phyloP scores from a whole-genome alignment of 1,140 invertebrate genomes.

The Drosophila quadrilineata region DNA sequence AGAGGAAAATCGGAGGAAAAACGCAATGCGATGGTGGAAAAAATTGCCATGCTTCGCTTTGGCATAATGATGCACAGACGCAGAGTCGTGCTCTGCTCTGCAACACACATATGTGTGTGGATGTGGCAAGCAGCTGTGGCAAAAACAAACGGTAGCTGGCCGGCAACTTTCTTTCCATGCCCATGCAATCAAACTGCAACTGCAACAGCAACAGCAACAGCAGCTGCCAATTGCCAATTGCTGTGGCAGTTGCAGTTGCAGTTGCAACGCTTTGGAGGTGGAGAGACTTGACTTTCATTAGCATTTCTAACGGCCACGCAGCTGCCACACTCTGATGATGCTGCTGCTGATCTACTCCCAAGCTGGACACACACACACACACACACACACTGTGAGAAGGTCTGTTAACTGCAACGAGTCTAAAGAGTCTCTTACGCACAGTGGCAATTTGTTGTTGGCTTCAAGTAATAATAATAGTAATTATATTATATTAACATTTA shows the following conservation, averaged over 20 bases:
- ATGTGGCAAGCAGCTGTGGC: constrained; percentile 47
- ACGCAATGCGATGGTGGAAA: constrained; percentile 32
- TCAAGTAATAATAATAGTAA: too few species aligned
- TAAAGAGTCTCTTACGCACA: constrained; percentile 3
- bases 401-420: too few species aligned
- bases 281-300: constrained; percentile 67
- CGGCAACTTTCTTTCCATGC: constrained; percentile 77
- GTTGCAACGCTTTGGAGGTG: neutral
- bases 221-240: constrained; percentile 57
- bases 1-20: too few species aligned
- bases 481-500: too few species aligned
- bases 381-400: constrained; percentile 6
- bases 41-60: constrained; percentile 13
- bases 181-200: constrained; percentile 69
- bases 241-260: constrained; percentile 41
- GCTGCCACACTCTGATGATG: constrained; percentile 52
- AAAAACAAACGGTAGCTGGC: constrained; percentile 67
- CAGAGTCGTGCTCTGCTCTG: too few species aligned
- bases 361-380: constrained; percentile 17
- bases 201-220: constrained; percentile 23
- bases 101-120: neutral
- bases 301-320: constrained; percentile 79
- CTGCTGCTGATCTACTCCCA: constrained; percentile 44
- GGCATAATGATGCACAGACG: constrained; percentile 15
- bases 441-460: too few species aligned